Base-by-base conservation (phyloP, 2,113 vertebrate species). In the Mustela nigripes region DNA sequence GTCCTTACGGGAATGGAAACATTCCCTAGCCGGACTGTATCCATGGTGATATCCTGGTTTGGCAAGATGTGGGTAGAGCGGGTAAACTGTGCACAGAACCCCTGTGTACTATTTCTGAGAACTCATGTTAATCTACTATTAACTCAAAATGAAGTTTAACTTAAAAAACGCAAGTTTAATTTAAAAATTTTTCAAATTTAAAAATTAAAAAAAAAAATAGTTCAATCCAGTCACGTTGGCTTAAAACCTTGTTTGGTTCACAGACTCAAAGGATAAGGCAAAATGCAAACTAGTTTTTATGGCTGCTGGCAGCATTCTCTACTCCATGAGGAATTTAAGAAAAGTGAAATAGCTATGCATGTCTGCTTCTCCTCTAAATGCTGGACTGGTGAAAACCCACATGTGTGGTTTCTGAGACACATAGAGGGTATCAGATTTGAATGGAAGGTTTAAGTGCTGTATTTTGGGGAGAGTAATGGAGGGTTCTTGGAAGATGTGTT, bases 111-210 rank as follows among this genome's bases (percentile, higher is more conserved):
- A 21, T 95, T 93, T 90, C 60, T 92, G 63, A 60, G 39, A 86
- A 71, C 12, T 62, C 39, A 21, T 33, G 33, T 65, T 28, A 89
- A 50, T 36, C 36, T 74, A 39, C 21, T 79, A 10, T 74, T 81
- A 81, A 50, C 39, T 96, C 53, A 80, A 56, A 71, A 88, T 97
- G 76, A 74, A 78, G 60, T 88, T 79, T 73, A 69, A 81, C 26
- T 82, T 0, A 4, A 67, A 91, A 84, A 42, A 39, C 7, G 78
- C n/a, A 65, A 89, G 14, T 82, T 31, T 65, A 65, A 31, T 65
- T 65, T 31, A 31, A 65, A 65, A 65, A 65, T 26, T 63, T 60
- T 60, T 22, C 9, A 9, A 63, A 28, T 65, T 31, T 65, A 31
- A 65, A 31, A 65, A 65, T 31, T 15, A 15, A 65, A 65, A 63